phyloP scores from a whole-genome alignment of 2,113 vertebrate genomes.

The Cebus imitator region DNA sequence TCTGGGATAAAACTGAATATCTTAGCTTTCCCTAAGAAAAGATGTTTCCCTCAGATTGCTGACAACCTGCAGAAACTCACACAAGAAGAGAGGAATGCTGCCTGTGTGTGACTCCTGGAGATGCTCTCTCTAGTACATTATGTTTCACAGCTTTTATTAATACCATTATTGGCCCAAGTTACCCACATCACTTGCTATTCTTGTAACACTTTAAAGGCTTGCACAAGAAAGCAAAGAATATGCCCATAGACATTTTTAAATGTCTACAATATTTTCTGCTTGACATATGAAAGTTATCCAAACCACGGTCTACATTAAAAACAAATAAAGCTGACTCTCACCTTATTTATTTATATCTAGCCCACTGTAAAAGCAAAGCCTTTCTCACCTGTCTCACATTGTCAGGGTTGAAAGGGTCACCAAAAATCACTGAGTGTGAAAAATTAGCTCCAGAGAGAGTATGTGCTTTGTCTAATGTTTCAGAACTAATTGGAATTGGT shows the following conservation, averaged over 20 bases:
- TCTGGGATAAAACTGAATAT: not conserved
- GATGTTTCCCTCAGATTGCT: not conserved
- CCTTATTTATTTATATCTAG: not conserved
- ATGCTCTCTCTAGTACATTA: not conserved
- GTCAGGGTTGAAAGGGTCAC: not conserved
- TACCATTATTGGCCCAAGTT: not conserved
- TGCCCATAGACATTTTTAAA: not conserved
- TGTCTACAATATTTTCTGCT: constrained; percentile 16
- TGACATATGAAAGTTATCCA: constrained; percentile 9
- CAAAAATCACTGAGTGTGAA: not conserved
- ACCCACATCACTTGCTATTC: not conserved
- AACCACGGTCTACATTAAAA: not conserved
- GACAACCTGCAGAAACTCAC: not conserved
- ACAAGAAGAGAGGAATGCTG: not conserved
- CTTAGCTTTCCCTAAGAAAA: not conserved
- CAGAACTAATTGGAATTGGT: not conserved
- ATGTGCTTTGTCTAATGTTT: not conserved
- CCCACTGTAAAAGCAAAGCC: not conserved
- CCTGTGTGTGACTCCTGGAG: not conserved
- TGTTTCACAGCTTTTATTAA: not conserved
- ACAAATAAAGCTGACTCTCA: not conserved
- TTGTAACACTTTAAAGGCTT: not conserved
- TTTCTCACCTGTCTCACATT: not conserved
- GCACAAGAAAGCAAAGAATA: constrained; percentile 11
- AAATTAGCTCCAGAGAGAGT: not conserved